These are phyloP conservation scores for Paracentrotus lividus DNA, from an alignment of 53 echinoderm and acorn worm species.

Conservation along the genomic window DNA sequence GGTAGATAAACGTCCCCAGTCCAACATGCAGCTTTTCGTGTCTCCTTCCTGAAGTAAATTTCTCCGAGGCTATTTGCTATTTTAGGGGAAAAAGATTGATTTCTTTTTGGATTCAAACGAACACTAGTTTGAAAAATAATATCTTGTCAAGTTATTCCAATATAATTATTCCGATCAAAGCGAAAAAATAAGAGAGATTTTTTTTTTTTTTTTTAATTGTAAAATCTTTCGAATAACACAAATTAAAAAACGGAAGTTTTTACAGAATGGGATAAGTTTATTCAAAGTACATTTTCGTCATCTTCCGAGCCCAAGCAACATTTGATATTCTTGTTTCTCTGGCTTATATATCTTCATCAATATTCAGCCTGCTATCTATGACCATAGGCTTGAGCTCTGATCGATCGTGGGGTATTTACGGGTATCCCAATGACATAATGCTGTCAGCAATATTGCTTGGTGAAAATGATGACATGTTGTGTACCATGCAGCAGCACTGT, in stretches of 20 bases:
- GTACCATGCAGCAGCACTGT: neutral
- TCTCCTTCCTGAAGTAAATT: constrained; percentile 4
- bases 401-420: neutral
- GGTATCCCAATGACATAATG: neutral
- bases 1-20: constrained; percentile 41
- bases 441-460: neutral
- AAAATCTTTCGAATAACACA: too few relatives aligned
- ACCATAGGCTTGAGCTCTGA: neutral
- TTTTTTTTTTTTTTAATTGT: too few relatives aligned
- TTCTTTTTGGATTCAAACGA: neutral
- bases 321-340: neutral
- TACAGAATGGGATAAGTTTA: too few relatives aligned
- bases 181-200: too few relatives aligned
- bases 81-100: constrained; percentile 9
- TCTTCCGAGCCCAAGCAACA: neutral
- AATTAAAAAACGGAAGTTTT: too few relatives aligned
- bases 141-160: neutral
- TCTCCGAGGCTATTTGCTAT: constrained; percentile 12
- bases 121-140: neutral
- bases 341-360: neutral
- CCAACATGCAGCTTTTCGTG: neutral
- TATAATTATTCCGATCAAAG: too few relatives aligned
- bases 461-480: neutral
- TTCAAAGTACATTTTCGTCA: too few relatives aligned
- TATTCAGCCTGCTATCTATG: neutral